Evolutionary conservation across 2,113 vertebrate genomes (phyloP).

Genomic region (Podilymbus podiceps): DNA sequence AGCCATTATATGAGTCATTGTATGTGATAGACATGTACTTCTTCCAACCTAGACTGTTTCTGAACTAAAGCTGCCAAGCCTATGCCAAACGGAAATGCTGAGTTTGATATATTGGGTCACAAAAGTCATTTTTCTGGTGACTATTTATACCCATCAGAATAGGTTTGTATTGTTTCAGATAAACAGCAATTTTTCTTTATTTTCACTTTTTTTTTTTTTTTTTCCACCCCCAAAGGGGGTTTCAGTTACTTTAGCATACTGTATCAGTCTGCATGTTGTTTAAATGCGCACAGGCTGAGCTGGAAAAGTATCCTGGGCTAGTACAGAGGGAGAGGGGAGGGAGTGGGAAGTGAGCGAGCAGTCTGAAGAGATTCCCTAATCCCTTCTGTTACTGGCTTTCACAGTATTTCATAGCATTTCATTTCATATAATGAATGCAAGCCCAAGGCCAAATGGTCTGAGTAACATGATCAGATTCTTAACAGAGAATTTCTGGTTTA

Average conservation of each 20-base stretch:
- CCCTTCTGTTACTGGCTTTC: background rate
- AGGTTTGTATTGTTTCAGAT: background rate
- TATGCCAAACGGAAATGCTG: background rate
- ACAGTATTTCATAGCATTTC: background rate
- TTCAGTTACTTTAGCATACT: background rate
- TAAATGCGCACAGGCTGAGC: background rate
- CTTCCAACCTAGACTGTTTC: background rate
- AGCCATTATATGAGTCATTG: background rate
- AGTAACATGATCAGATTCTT: background rate
- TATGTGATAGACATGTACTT: background rate
- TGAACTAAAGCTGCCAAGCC: background rate
- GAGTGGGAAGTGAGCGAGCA: background rate
- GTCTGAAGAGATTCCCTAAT: background rate
- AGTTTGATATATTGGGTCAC: background rate
- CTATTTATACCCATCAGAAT: background rate
- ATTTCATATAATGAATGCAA: conserved; percentile 10
- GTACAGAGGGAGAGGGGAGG: background rate
- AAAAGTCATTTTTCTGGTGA: background rate
- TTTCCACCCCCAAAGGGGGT: rapidly evolving
- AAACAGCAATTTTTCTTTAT: background rate
- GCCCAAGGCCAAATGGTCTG: background rate
- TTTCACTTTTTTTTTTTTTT: rapidly evolving
- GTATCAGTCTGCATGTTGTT: background rate
- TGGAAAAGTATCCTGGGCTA: background rate
- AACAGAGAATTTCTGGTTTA: conserved; percentile 34